Evolutionary conservation across 2,888 invertebrate species (phyloP).

Genomic region (Apotomis turbidana): DNA sequence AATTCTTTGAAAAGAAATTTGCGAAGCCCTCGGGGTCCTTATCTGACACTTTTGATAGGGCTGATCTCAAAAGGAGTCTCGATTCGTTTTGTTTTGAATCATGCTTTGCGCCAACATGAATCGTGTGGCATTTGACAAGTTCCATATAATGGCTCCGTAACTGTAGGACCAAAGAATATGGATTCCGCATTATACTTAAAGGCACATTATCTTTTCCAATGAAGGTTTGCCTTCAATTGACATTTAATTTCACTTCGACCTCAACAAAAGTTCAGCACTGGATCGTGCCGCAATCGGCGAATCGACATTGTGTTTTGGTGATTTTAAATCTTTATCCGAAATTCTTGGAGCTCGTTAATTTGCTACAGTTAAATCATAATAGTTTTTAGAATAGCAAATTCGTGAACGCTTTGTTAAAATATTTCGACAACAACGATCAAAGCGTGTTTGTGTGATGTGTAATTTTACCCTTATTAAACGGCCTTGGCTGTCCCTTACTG

Average conservation of each 20-base stretch:
- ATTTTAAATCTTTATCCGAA: conserved; percentile 57
- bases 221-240: conserved; percentile 50
- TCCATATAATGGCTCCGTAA: conserved; percentile 6
- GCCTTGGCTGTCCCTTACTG: conserved; percentile 55
- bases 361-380: conserved; percentile 22
- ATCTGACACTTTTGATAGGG: conserved; percentile 28
- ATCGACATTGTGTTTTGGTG: conserved; percentile 50
- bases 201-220: conserved; percentile 20
- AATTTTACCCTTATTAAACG: conserved; percentile 54
- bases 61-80: conserved; percentile 20
- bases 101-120: conserved; percentile 26
- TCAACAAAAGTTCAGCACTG: conserved; percentile 57
- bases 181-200: conserved; percentile 23
- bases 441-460: conserved; percentile 48
- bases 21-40: conserved; percentile 26
- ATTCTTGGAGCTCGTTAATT: conserved; percentile 55
- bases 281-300: conserved; percentile 47
- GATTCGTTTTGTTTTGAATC: conserved; percentile 21
- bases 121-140: conserved; percentile 32
- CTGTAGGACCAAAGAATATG: conserved; percentile 10
- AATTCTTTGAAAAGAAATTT: conserved; percentile 29
- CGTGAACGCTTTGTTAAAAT: conserved; percentile 19
- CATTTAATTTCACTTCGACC: conserved; percentile 57
- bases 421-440: conserved; percentile 3
- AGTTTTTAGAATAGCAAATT: conserved; percentile 12